These are phyloP conservation scores for Eumaeus atala DNA, from an alignment of 1,140 invertebrate species.

Conservation along the genomic window DNA sequence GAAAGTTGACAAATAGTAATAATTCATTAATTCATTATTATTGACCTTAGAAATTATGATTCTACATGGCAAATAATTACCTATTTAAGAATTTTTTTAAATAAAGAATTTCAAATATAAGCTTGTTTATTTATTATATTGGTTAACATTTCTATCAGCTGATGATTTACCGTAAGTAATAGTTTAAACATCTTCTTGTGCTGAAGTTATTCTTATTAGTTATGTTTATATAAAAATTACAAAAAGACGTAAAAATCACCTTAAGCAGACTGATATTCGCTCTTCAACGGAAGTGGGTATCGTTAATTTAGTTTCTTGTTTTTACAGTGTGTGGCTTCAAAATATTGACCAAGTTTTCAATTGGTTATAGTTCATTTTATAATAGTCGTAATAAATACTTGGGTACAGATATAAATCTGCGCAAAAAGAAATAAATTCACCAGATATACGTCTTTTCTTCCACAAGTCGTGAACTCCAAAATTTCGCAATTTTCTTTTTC, in stretches of 20 bases:
- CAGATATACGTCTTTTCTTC: constrained; percentile 13
- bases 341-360: constrained; percentile 15
- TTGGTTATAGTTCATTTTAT: constrained; percentile 19
- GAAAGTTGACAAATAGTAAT: too few species aligned
- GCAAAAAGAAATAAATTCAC: constrained; percentile 11
- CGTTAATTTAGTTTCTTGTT: constrained; percentile 11
- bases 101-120: too few species aligned
- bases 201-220: too few species aligned
- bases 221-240: too few species aligned
- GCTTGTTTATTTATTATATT: too few species aligned
- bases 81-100: too few species aligned
- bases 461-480: constrained; percentile 10
- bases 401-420: constrained; percentile 12
- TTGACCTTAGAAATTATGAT: too few species aligned
- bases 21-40: too few species aligned
- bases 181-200: too few species aligned
- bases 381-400: constrained; percentile 18
- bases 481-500: constrained; percentile 13
- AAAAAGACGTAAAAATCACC: background rate
- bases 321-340: constrained; percentile 9
- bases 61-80: too few species aligned
- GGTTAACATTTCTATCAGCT: too few species aligned
- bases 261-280: constrained; percentile 13
- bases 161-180: too few species aligned
- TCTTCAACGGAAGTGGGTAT: constrained; percentile 13